Percentiles rank a stretch among this genome's conserved stretches.
These are phyloP conservation scores for Tonatia bakeri DNA, from an alignment of 2,113 vertebrate genomes.

Conservation along the genomic window DNA sequence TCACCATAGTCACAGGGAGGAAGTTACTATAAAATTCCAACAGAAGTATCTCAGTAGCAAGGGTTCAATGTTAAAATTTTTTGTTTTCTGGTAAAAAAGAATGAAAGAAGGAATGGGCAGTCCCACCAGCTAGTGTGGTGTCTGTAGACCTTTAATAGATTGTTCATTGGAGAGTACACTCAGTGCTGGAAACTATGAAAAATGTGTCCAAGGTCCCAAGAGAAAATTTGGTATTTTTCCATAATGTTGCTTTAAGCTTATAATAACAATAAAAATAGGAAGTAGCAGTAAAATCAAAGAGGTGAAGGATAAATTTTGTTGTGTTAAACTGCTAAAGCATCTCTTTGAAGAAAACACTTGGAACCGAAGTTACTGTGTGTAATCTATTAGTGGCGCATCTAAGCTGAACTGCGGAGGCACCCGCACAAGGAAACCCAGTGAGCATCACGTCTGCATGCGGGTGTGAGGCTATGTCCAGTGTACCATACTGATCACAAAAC, in stretches of 20 bases:
- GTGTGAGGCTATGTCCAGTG: not conserved
- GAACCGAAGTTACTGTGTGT: not conserved
- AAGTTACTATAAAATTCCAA: not conserved
- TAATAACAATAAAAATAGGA: not conserved
- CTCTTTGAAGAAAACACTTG: not conserved
- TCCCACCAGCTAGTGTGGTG: not conserved
- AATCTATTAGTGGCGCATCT: not conserved
- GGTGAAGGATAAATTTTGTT: not conserved
- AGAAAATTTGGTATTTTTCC: not conserved
- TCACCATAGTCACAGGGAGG: not conserved
- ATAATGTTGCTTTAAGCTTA: not conserved
- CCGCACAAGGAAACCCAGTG: no score
- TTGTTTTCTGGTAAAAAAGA: not conserved
- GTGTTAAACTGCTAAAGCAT: not conserved
- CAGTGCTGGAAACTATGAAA: not conserved
- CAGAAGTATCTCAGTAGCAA: not conserved
- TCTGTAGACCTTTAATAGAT: not conserved
- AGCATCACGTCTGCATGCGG: accelerated
- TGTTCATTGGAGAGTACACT: not conserved
- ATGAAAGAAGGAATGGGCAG: not conserved
- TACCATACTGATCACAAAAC: not conserved
- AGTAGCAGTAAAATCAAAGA: not conserved
- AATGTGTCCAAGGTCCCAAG: not conserved
- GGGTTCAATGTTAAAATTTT: not conserved
- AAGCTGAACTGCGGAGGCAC: not conserved